phyloP scores from a whole-genome alignment of 2,888 invertebrate genomes.

The Noctua fimbriata region DNA sequence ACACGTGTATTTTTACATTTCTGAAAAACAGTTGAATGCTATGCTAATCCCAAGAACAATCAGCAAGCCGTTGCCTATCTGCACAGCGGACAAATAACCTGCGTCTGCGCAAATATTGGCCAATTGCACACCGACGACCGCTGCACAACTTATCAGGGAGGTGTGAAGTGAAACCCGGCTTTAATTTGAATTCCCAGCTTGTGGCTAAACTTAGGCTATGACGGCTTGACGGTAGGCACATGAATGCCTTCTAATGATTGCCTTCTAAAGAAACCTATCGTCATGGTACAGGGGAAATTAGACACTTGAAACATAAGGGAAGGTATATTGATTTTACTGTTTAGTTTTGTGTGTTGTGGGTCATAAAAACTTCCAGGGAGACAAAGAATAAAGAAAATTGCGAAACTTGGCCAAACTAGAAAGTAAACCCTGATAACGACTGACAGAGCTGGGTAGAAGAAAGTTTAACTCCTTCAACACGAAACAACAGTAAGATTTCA shows the following conservation, averaged over 20 bases:
- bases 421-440: background rate
- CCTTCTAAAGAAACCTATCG: no score
- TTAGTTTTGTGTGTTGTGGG: background rate
- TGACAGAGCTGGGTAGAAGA: background rate
- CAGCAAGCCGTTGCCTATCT: conserved; percentile 52
- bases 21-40: conserved; percentile 28
- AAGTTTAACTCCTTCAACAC: background rate
- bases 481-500: no score
- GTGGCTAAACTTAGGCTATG: background rate
- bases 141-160: conserved; percentile 37
- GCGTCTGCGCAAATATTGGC: conserved; percentile 69
- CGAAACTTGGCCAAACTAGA: background rate
- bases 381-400: background rate
- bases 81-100: conserved; percentile 67
- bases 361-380: background rate
- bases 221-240: background rate
- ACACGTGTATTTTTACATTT: background rate
- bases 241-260: no score
- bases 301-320: background rate
- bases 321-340: background rate
- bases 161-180: conserved; percentile 54
- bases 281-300: no score
- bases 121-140: conserved; percentile 43
- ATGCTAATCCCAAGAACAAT: conserved; percentile 66
- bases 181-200: conserved; percentile 21